Conservation (phyloP, 2,888 invertebrate genomes). For the Mechanitis messenoides region DNA sequence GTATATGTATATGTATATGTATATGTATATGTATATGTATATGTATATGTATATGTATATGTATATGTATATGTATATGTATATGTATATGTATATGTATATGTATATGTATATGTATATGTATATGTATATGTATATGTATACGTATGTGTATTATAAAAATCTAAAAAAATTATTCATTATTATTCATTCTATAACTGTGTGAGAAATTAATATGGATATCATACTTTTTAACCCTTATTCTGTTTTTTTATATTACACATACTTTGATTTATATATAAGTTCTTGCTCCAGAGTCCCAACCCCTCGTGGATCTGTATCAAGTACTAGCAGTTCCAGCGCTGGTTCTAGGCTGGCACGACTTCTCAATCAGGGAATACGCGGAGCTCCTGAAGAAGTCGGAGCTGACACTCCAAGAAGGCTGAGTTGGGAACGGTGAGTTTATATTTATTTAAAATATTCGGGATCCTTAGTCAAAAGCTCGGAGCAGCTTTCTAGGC, state of each 20-base stretch:
- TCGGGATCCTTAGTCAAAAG: neutral
- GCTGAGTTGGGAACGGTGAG: slow-evolving; percentile 81
- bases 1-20: too few relatives aligned
- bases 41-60: too few relatives aligned
- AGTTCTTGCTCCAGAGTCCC: slow-evolving; percentile 36
- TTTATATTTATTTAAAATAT: slow-evolving; percentile 11
- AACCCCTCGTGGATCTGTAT: slow-evolving; percentile 64
- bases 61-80: too few relatives aligned
- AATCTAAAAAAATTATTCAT: too few relatives aligned
- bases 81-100: too few relatives aligned
- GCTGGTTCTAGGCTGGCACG: slow-evolving; percentile 56
- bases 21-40: too few relatives aligned
- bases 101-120: too few relatives aligned
- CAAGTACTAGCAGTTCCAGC: slow-evolving; percentile 55
- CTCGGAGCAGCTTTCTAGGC: too few relatives aligned
- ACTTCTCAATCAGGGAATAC: slow-evolving; percentile 58
- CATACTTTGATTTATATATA: neutral
- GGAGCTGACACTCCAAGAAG: slow-evolving; percentile 70
- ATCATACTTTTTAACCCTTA: neutral
- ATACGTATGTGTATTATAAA: too few relatives aligned
- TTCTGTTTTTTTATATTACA: neutral
- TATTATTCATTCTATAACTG: too few relatives aligned
- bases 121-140: too few relatives aligned
- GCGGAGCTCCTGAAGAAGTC: slow-evolving; percentile 60
- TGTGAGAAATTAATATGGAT: neutral